These are phyloP conservation scores for Dicyrtomina minuta DNA, from an alignment of 2,888 invertebrate genomes.

Conservation along the genomic window DNA sequence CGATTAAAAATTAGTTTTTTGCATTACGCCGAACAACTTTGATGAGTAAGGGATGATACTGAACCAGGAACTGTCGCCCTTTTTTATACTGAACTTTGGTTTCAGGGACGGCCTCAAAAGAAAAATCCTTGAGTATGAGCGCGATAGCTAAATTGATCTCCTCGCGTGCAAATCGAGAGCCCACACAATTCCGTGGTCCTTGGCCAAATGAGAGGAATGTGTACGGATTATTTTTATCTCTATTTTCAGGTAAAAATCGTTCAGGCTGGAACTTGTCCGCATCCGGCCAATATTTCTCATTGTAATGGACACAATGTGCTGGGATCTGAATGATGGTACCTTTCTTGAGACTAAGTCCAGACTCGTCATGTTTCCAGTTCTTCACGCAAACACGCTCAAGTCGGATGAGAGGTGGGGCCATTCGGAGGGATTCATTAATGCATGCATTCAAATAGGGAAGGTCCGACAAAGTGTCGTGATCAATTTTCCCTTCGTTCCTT, in stretches of 20 bases:
- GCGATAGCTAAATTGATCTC: constrained; percentile 17
- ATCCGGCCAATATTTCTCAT: constrained; percentile 39
- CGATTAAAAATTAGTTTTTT: too few species aligned
- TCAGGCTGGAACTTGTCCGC: constrained; percentile 44
- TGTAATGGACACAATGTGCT: constrained; percentile 41
- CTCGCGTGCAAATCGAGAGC: constrained; percentile 28
- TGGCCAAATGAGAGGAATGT: constrained; percentile 31
- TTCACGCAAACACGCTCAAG: constrained; percentile 47
- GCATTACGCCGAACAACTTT: constrained; percentile 33
- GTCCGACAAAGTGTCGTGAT: constrained; percentile 43
- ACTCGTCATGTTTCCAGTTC: constrained; percentile 45
- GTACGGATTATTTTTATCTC: constrained; percentile 43
- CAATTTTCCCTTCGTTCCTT: constrained; percentile 41
- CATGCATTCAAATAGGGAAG: constrained; percentile 44
- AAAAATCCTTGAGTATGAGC: constrained; percentile 9
- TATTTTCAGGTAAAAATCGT: constrained; percentile 46
- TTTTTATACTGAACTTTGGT: constrained; percentile 6
- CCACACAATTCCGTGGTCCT: constrained; percentile 35
- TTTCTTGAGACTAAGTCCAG: constrained; percentile 41
- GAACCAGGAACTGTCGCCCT: constrained; percentile 12
- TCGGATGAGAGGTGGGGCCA: constrained; percentile 44
- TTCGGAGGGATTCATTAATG: constrained; percentile 41
- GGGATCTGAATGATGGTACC: constrained; percentile 42
- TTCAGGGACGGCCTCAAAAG: neutral
- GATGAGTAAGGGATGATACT: constrained; percentile 21